phyloP scores from a whole-genome alignment of 2,113 vertebrate genomes.

The Hippocampus guttulatus region DNA sequence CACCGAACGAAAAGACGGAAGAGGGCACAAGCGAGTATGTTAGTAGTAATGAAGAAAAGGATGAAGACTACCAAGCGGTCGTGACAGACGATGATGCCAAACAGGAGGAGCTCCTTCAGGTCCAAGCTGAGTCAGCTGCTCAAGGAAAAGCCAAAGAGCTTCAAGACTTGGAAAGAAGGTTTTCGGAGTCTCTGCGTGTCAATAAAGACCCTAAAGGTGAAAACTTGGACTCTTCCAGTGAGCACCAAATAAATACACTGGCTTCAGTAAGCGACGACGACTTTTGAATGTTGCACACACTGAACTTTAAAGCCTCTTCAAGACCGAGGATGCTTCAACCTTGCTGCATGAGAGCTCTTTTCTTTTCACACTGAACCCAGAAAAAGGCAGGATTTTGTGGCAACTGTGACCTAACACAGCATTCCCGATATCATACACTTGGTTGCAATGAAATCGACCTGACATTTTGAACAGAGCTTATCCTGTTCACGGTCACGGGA shows the following conservation, averaged over 20 bases:
- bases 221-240: constrained; percentile 6
- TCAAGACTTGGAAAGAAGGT: constrained; percentile 58
- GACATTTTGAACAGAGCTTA: too few relatives aligned
- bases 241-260: constrained; percentile 21
- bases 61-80: constrained; percentile 18
- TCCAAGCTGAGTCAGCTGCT: constrained; percentile 10
- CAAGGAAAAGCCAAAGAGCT: constrained; percentile 42
- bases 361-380: background rate
- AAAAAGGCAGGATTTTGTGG: background rate
- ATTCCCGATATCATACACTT: background rate
- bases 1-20: constrained; percentile 20
- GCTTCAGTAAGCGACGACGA: constrained; percentile 61
- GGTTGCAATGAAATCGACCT: too few relatives aligned
- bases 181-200: constrained; percentile 59
- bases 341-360: background rate
- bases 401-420: background rate
- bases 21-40: constrained; percentile 14
- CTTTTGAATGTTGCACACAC: constrained; percentile 48
- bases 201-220: constrained; percentile 34
- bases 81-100: background rate
- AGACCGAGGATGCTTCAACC: background rate
- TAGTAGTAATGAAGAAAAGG: background rate
- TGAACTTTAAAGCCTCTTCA: background rate
- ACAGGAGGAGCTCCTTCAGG: background rate
- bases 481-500: too few relatives aligned